Percentiles rank a stretch among this genome's conserved stretches.
Evolutionary conservation across 2,888 invertebrate species (phyloP).

Genomic region (Pyrocoelia pectoralis): DNA sequence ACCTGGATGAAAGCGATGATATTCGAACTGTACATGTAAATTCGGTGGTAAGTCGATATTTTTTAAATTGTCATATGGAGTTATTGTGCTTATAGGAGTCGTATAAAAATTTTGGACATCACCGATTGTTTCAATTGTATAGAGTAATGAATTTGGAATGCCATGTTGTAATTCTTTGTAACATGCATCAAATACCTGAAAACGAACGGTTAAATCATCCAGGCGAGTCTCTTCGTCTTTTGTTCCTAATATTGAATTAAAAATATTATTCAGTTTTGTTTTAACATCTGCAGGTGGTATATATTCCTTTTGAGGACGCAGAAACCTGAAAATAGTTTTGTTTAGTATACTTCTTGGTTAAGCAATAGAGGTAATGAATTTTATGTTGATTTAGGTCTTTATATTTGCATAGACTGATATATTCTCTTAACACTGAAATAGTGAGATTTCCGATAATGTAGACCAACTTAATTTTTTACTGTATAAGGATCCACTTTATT

Average conservation of each 20-base stretch:
- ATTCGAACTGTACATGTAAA: slow-evolving; percentile 83
- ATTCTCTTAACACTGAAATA: too few relatives aligned
- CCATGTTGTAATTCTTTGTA: slow-evolving; percentile 75
- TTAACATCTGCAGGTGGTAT: slow-evolving; percentile 72
- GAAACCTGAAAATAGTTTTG: slow-evolving; percentile 67
- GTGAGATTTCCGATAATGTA: too few relatives aligned
- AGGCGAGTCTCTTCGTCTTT: slow-evolving; percentile 58
- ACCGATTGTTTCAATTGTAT: slow-evolving; percentile 76
- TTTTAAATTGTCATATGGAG: slow-evolving; percentile 78
- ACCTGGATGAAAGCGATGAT: slow-evolving; percentile 86
- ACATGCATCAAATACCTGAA: slow-evolving; percentile 74
- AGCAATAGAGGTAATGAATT: too few relatives aligned
- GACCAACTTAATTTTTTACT: too few relatives aligned
- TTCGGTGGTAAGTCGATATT: slow-evolving; percentile 84
- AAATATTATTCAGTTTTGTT: slow-evolving; percentile 69
- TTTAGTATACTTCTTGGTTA: too few relatives aligned
- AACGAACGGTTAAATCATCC: slow-evolving; percentile 67
- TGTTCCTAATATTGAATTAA: slow-evolving; percentile 63
- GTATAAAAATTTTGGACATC: slow-evolving; percentile 77
- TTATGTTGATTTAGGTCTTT: too few relatives aligned
- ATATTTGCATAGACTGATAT: too few relatives aligned
- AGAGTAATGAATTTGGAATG: slow-evolving; percentile 85
- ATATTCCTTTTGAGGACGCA: slow-evolving; percentile 79
- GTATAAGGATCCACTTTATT: too few relatives aligned
- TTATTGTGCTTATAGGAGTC: slow-evolving; percentile 72